Evolutionary conservation across 1,140 invertebrate genomes (phyloP).

Genomic region (Glossosoma conforme): DNA sequence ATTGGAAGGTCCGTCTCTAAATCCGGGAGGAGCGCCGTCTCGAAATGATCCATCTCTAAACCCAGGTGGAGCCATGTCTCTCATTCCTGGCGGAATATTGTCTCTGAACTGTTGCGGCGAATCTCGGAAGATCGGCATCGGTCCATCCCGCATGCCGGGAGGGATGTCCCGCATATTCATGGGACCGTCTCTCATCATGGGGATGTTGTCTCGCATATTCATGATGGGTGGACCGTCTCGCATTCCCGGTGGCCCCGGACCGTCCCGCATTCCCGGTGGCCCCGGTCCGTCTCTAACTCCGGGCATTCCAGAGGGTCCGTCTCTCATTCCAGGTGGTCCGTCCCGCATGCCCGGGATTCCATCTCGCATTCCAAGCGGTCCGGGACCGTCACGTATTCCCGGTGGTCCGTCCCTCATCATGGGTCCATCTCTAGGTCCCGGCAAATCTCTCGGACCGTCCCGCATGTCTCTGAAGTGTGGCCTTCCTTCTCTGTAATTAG

Average conservation of each 20-base stretch:
- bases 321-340: conserved; percentile 13
- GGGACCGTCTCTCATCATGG: conserved; percentile 9
- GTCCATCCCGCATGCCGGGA: conserved; percentile 33
- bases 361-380: conserved; percentile 27
- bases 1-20: conserved; percentile 36
- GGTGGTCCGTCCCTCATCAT: conserved; percentile 34
- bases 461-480: conserved; percentile 38
- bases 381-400: conserved; percentile 23
- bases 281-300: conserved; percentile 11
- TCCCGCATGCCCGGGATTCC: conserved; percentile 1
- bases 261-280: conserved; percentile 9
- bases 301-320: background rate
- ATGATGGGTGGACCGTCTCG: conserved; percentile 35
- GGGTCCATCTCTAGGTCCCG: conserved; percentile 37
- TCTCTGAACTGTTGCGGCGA: conserved; percentile 34
- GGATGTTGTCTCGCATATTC: conserved; percentile 6
- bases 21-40: conserved; percentile 28
- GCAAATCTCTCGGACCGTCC: conserved; percentile 35
- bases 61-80: conserved; percentile 36
- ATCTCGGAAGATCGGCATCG: conserved; percentile 38
- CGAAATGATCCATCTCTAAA: conserved; percentile 36
- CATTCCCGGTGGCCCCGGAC: conserved; percentile 17
- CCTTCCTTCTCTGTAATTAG: conserved; percentile 25
- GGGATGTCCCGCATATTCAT: conserved; percentile 8
- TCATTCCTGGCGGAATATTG: conserved; percentile 29